Base-by-base conservation (phyloP, 2,888 invertebrate species). In the Parapristionchus giblindavisi region DNA sequence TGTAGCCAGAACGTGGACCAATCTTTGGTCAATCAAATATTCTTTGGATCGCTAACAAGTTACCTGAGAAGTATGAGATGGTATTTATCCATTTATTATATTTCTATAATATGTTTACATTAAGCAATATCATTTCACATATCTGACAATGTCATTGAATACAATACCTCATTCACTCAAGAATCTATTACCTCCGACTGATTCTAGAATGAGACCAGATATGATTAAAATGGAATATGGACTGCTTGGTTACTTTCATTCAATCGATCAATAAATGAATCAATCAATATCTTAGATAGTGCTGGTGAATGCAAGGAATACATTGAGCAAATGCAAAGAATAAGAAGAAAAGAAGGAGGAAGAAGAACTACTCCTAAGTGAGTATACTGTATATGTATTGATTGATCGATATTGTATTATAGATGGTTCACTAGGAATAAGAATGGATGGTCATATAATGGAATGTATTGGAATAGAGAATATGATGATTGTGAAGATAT, bases 1-100 rank as follows among this genome's bases (percentile, higher is more conserved):
- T 34, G 43, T 34, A 72, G 60, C 38, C 40, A 48, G 77, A 81
- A 43, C 60, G 72, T 77, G 81, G 65, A 76, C 85, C 77, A 60
- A 84, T 83, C 29, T 60, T 93, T 86, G 93, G 93, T 1, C 93
- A 92, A 84, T 95, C 93, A 0, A 91, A 91, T 1, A 91, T 92
- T 0, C 90, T 96, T 75, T 96, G 96, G 96, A 92, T 93, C 88
- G 94, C 92, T 0, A 91, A 92, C 52, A 92, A 93, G 1, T 90
- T 95, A 72, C 95, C 95, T 4, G 89, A 92, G 34, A 92, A 93
- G 84, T 93, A 93, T 80, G 91, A 92, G 75, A 93, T 94, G 89
- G 94, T 94, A 90, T 90, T 82, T 52, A 51, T 32, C 6, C 34
- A 60, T 54, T 70, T 75, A 56, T 66, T 51, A 34, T 77, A 40